These are phyloP conservation scores for Lasioglossum baleicum DNA, from an alignment of 1,140 invertebrate species.

Conservation along the genomic window DNA sequence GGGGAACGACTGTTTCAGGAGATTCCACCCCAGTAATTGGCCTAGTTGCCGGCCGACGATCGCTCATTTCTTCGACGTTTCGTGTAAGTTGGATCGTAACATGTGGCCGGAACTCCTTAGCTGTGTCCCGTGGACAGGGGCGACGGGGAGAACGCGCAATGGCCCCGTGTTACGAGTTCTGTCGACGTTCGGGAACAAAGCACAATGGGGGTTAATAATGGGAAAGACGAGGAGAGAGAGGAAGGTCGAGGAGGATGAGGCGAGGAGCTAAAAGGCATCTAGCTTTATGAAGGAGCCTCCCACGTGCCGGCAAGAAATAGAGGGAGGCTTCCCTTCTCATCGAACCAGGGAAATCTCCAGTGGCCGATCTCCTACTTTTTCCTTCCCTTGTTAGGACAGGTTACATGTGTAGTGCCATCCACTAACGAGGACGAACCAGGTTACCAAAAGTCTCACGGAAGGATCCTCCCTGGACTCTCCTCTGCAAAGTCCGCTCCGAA, in stretches of 20 bases:
- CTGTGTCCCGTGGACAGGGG: not conserved
- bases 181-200: slow-evolving; percentile 57
- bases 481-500: too few relatives aligned
- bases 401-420: not conserved
- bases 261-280: not conserved
- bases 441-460: not conserved
- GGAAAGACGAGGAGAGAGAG: not conserved
- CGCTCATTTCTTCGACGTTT: slow-evolving; percentile 43
- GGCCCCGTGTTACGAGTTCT: slow-evolving; percentile 52
- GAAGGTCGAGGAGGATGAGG: not conserved
- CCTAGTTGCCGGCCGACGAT: slow-evolving; percentile 19
- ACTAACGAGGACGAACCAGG: not conserved
- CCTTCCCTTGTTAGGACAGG: not conserved
- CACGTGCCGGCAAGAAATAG: not conserved
- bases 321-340: not conserved
- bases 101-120: not conserved
- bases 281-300: slow-evolving; percentile 10
- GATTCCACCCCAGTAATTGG: slow-evolving; percentile 8
- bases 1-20: not conserved
- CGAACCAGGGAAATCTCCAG: not conserved
- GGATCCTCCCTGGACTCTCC: not conserved
- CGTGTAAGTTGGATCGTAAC: slow-evolving; percentile 12
- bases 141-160: not conserved
- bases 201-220: slow-evolving; percentile 36
- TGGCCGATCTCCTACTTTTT: not conserved